Percentiles rank a stretch among this genome's conserved stretches.
phyloP scores from a whole-genome alignment of 1,140 invertebrate species.

The Leptoteleia sp. region DNA sequence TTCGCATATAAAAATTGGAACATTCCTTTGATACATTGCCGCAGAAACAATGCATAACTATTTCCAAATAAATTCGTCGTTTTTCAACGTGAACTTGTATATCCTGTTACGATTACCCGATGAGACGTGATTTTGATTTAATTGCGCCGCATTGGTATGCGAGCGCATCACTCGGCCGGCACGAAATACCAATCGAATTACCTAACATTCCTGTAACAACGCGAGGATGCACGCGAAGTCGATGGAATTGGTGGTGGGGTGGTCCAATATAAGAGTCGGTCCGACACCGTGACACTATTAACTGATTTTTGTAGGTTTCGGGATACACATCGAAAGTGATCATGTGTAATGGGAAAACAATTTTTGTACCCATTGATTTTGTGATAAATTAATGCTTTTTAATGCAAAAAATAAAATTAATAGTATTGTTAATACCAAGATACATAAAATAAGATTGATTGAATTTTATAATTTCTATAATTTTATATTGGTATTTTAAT shows the following conservation, averaged over 20 bases:
- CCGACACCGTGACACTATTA: slow-evolving; percentile 49
- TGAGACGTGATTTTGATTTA: slow-evolving; percentile 25
- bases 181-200: slow-evolving; percentile 57
- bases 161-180: slow-evolving; percentile 13
- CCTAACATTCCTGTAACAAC: slow-evolving; percentile 33
- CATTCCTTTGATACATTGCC: slow-evolving; percentile 26
- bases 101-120: slow-evolving; percentile 17
- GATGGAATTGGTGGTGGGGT: slow-evolving; percentile 16
- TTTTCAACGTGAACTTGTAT: not conserved
- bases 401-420: no score
- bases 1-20: slow-evolving; percentile 16
- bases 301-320: not conserved
- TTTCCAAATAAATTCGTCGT: not conserved
- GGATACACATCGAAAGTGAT: no score
- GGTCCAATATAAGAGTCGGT: slow-evolving; percentile 12
- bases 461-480: no score
- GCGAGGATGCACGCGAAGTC: slow-evolving; percentile 13
- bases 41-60: not conserved
- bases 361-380: no score
- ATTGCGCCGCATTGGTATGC: slow-evolving; percentile 60
- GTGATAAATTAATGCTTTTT: no score
- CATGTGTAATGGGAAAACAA: no score
- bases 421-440: no score
- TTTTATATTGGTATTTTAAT: no score
- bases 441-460: no score